Conservation (phyloP, 2,113 vertebrate genomes). For the Campylomormyrus tamandua region DNA sequence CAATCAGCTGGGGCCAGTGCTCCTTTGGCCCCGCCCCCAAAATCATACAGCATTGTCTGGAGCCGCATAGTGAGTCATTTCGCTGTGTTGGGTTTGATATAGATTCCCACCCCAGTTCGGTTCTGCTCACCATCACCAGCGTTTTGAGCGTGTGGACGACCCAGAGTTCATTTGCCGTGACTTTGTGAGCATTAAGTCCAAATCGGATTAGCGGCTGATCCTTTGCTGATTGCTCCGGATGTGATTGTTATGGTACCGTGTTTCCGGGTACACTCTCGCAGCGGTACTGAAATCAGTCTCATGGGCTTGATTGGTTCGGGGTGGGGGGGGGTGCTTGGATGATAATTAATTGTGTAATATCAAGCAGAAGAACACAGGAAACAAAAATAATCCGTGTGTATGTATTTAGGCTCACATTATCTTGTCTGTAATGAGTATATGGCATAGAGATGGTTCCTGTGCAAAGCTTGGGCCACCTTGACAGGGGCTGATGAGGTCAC, state of each 20-base stretch:
- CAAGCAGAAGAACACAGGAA: background rate
- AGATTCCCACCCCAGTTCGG: background rate
- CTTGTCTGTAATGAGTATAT: background rate
- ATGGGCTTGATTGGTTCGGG: background rate
- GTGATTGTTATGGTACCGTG: background rate
- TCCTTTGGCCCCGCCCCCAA: background rate
- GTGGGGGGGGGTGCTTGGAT: background rate
- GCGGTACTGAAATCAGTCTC: background rate
- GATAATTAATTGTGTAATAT: background rate
- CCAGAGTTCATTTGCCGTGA: background rate
- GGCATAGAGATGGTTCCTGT: background rate
- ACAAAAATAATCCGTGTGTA: background rate
- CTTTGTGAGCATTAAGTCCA: background rate
- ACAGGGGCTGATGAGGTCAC: background rate
- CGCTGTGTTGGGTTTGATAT: background rate
- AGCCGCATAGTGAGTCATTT: background rate
- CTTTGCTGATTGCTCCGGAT: background rate
- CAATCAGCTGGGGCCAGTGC: background rate
- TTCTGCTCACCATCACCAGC: background rate
- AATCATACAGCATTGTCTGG: background rate
- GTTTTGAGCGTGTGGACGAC: background rate
- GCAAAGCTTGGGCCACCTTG: background rate
- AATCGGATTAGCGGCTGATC: conserved; percentile 8
- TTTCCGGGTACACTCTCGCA: background rate
- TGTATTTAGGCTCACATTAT: background rate